Conservation (phyloP, 2,113 vertebrate species). For the Antennarius striatus region DNA sequence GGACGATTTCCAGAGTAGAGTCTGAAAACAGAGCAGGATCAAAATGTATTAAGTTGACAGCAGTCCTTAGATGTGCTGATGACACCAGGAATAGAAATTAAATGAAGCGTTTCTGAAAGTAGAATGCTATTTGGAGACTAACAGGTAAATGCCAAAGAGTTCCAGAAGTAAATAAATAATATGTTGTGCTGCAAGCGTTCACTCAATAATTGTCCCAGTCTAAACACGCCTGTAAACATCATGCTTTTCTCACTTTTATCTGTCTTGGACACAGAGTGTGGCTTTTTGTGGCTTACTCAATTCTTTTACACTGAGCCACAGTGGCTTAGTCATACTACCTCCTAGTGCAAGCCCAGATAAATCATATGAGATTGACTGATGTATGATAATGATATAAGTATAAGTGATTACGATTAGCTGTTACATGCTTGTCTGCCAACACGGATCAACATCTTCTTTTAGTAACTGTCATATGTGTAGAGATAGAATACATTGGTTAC, state of each 20-base stretch:
- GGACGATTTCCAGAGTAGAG: slow-evolving; percentile 40
- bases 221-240: not conserved
- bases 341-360: too few relatives aligned
- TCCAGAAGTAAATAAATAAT: not conserved
- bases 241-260: not conserved
- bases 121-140: not conserved
- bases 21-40: slow-evolving; percentile 48
- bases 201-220: not conserved
- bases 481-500: too few relatives aligned
- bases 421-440: too few relatives aligned
- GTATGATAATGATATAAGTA: too few relatives aligned
- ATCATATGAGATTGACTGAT: too few relatives aligned
- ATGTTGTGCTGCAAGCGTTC: not conserved
- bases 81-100: slow-evolving; percentile 5
- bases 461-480: too few relatives aligned
- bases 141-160: not conserved
- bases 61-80: slow-evolving; percentile 14
- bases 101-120: not conserved
- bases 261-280: not conserved
- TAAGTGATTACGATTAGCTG: too few relatives aligned
- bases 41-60: slow-evolving; percentile 19
- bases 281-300: too few relatives aligned
- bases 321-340: too few relatives aligned
- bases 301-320: too few relatives aligned
- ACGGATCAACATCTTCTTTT: too few relatives aligned